phyloP scores from a whole-genome alignment of 2,113 vertebrate genomes.

The Aphyosemion australe region DNA sequence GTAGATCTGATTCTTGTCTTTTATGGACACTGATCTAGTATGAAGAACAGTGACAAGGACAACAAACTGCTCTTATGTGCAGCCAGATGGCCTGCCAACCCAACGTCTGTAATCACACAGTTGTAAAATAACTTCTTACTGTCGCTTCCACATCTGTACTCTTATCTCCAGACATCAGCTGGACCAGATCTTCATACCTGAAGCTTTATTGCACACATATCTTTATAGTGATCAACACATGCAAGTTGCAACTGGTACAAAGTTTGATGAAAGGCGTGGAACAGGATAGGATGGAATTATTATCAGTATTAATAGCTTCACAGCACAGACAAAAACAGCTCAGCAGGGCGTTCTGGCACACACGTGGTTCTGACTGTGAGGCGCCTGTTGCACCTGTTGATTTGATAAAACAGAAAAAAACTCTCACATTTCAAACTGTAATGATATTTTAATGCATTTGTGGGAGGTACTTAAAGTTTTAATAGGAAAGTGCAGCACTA shows the following conservation, averaged over 20 bases:
- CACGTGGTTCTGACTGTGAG: conserved; percentile 17
- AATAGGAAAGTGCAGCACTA: not conserved
- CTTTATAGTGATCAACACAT: conserved; percentile 13
- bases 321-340: conserved; percentile 34
- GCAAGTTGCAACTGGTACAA: conserved; percentile 27
- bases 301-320: conserved; percentile 52
- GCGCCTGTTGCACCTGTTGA: conserved; percentile 31
- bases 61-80: conserved; percentile 36
- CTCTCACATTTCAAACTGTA: not conserved
- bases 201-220: conserved; percentile 27
- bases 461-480: not conserved
- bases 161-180: conserved; percentile 22
- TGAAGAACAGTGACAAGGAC: conserved; percentile 15
- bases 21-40: not conserved
- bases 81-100: conserved; percentile 49
- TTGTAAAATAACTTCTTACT: conserved; percentile 65
- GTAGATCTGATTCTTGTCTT: not conserved
- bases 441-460: conserved; percentile 4
- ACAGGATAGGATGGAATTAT: conserved; percentile 50
- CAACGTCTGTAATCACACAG: conserved; percentile 61
- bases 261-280: conserved; percentile 23
- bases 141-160: conserved; percentile 64
- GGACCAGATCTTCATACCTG: conserved; percentile 18
- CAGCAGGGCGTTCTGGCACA: conserved; percentile 4
- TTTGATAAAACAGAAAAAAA: not conserved